These are phyloP conservation scores for Caenorhabditis plicata DNA, from an alignment of 2,888 invertebrate genomes.

Conservation along the genomic window DNA sequence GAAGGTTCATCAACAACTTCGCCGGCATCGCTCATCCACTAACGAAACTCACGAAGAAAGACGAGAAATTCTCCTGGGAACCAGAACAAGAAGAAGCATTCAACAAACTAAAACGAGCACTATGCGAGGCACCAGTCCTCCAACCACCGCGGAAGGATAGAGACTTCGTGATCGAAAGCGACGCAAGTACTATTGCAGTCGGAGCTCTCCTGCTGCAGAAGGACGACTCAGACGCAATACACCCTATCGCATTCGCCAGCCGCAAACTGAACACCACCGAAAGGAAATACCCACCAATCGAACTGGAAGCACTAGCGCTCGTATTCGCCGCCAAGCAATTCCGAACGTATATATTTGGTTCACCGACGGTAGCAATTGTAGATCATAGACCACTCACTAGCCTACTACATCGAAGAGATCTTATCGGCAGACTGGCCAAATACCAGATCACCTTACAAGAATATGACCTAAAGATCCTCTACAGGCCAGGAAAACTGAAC, in stretches of 20 bases:
- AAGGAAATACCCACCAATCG: slow-evolving; percentile 20
- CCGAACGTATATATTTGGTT: slow-evolving; percentile 15
- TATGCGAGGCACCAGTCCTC: slow-evolving; percentile 26
- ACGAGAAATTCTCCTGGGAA: slow-evolving; percentile 22
- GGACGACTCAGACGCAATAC: slow-evolving; percentile 8
- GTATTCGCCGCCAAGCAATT: slow-evolving; percentile 17
- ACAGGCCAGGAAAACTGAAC: slow-evolving; percentile 9
- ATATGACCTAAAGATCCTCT: slow-evolving; percentile 3
- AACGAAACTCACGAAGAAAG: slow-evolving; percentile 18
- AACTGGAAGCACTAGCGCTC: slow-evolving; percentile 39
- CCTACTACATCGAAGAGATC: slow-evolving; percentile 2
- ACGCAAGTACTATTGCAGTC: slow-evolving; percentile 36
- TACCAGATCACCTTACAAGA: slow-evolving; percentile 9
- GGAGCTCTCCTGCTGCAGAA: slow-evolving; percentile 37
- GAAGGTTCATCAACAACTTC: slow-evolving; percentile 39
- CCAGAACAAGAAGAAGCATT: slow-evolving; percentile 26
- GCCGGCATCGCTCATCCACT: slow-evolving; percentile 33
- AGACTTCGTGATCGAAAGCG: slow-evolving; percentile 38
- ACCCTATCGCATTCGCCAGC: slow-evolving; percentile 37
- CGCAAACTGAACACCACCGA: slow-evolving; percentile 27
- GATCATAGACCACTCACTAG: slow-evolving; percentile 27
- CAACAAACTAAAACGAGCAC: slow-evolving; percentile 17
- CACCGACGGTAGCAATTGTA: slow-evolving; percentile 12
- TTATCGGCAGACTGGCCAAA: slow-evolving; percentile 3
- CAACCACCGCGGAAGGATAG: slow-evolving; percentile 18